phyloP scores from a whole-genome alignment of 2,797 vertebrate species.

The Dendrocincla tyrannina region DNA sequence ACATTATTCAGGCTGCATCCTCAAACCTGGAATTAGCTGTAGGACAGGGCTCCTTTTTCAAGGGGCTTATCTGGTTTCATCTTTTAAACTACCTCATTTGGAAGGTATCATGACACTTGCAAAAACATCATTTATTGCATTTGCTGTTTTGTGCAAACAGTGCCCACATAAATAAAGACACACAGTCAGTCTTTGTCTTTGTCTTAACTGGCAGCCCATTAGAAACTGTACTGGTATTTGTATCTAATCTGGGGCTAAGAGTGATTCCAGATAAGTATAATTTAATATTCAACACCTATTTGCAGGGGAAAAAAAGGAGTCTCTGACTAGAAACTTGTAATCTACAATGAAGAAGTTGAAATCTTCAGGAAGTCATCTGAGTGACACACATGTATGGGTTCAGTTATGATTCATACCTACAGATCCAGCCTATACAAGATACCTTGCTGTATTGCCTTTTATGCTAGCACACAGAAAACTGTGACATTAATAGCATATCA shows the following conservation, averaged over 20 bases:
- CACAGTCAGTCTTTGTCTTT: neutral
- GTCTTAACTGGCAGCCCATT: neutral
- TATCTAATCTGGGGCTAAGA: neutral
- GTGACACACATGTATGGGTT: neutral
- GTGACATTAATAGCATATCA: neutral
- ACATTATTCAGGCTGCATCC: neutral
- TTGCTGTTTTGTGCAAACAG: neutral
- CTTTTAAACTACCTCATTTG: neutral
- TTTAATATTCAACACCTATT: neutral
- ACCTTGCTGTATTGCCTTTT: neutral
- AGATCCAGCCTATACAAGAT: neutral
- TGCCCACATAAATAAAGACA: neutral
- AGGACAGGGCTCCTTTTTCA: neutral
- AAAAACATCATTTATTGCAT: neutral
- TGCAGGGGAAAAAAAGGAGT: neutral
- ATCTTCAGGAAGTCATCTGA: neutral
- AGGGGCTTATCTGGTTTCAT: neutral
- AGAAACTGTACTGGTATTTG: neutral
- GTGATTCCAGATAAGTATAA: neutral
- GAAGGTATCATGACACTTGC: neutral
- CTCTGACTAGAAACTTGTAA: neutral
- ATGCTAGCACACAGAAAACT: neutral
- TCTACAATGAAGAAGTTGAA: neutral
- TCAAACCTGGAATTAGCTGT: neutral
- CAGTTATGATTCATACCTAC: neutral